These are phyloP conservation scores for Phrynosoma blainvillii DNA, from an alignment of 2,113 vertebrate species.

Conservation along the genomic window DNA sequence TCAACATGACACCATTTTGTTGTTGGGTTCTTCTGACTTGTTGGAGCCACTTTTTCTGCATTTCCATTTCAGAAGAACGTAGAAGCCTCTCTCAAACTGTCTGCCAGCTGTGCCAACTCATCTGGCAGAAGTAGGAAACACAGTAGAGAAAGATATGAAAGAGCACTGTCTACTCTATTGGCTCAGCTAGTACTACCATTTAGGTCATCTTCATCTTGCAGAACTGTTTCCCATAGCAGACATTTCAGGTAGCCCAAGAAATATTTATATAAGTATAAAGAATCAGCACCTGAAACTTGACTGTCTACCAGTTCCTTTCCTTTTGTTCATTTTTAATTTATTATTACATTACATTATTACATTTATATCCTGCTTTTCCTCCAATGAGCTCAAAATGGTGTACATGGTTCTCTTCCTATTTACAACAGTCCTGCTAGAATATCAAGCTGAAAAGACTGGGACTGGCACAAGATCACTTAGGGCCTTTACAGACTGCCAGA, in stretches of 20 bases:
- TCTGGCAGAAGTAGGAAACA: neutral
- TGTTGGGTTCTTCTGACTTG: neutral
- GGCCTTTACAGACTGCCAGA: no score
- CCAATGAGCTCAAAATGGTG: no score
- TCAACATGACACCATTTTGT: neutral
- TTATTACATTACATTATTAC: neutral
- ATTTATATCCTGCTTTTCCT: neutral
- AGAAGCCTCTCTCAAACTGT: no score
- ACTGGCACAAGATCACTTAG: neutral
- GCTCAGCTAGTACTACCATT: neutral
- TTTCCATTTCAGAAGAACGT: neutral
- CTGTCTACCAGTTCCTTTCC: no score
- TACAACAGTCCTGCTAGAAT: neutral
- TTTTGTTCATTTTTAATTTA: no score
- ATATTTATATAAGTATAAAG: neutral
- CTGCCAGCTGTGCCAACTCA: neutral
- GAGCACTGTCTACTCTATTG: neutral
- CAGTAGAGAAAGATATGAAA: neutral
- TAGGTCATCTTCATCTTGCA: neutral
- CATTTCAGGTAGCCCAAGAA: neutral
- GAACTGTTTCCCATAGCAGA: no score
- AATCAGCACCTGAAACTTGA: no score
- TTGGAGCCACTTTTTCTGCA: neutral
- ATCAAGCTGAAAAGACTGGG: neutral
- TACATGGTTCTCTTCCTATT: neutral